Conservation (phyloP, 2,888 invertebrate species). For the Tipula helvola region DNA sequence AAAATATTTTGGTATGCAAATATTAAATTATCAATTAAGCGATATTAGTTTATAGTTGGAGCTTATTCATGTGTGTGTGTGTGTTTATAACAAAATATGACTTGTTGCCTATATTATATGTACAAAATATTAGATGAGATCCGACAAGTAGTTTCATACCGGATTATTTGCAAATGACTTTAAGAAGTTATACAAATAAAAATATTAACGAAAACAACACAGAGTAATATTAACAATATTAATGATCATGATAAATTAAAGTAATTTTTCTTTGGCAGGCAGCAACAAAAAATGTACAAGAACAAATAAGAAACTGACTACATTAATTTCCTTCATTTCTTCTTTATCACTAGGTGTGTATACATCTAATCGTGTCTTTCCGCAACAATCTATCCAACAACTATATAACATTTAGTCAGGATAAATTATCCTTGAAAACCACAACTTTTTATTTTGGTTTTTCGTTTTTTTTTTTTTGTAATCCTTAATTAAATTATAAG, state of each 20-base stretch:
- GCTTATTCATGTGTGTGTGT: not conserved
- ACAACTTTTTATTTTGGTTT: not conserved
- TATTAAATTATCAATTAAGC: not conserved
- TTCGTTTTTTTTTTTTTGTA: not conserved
- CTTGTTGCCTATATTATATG: no score
- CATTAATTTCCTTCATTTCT: not conserved
- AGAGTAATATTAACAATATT: not conserved
- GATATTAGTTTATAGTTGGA: not conserved
- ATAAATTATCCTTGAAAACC: not conserved
- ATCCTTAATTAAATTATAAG: not conserved
- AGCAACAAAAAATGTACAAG: not conserved
- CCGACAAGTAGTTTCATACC: not conserved
- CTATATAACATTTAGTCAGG: not conserved
- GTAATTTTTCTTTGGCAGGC: not conserved
- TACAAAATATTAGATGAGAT: not conserved
- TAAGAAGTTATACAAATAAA: not conserved
- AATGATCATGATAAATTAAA: not conserved
- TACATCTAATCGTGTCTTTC: not conserved
- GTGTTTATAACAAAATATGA: no score
- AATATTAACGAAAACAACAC: not conserved
- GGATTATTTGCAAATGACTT: not conserved
- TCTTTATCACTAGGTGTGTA: not conserved
- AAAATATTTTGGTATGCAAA: not conserved
- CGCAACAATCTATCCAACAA: not conserved
- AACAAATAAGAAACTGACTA: not conserved